Evolutionary conservation across 2,888 invertebrate genomes (phyloP), one percentile per base, ranked within the genome.

Genomic region (Tachina fera): DNA sequence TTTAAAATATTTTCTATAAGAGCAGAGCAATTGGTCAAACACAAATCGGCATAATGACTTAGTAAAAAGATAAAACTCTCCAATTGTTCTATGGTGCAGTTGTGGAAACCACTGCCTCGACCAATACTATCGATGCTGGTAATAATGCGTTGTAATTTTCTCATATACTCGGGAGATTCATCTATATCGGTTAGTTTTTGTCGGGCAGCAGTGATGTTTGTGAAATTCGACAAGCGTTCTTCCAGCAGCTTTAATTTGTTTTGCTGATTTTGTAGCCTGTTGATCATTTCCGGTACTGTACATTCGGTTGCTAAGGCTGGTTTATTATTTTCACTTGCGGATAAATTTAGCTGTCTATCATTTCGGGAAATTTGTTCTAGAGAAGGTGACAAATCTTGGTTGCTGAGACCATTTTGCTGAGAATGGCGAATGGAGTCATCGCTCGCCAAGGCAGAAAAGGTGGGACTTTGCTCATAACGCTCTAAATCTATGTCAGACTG

Each of bases 11-110:
- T 89, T 45, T 90, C 88, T 87, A 92, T 90, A 43, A 91, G 90
- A 31, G 89, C 89, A 9, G 88, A 90, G 86, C 92, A 92, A n/a
- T 87, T 90, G 75, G 88, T 88, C 74, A 91, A 70, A 71, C 91
- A 92, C 0, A 89, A 86, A 80, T 92, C 90, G n/a, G 91, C 91
- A 81, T 92, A 91, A 11, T 90, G 89, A 9, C 89, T 88, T 3
- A 92, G 82, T 58, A 90, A 90, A 61, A 89, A 90, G 88, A 92
- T 88, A 22, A 90, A 92, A 61, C 89, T 89, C 84, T 92, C 91
- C 56, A 92, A 88, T 77, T 92, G 90, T 31, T 89, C 88, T 79
- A 88, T 84, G 43, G 89, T 87, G 74, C 91, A 92, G 14, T 88
- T 80, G 1, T 88, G 87, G 71, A 92, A 92, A n/a, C 90, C 91